A percentile compares a stretch with the other conserved stretches of the same genome.
phyloP scores from a whole-genome alignment of 2,888 invertebrate species.

The Amphipyra berbera region DNA sequence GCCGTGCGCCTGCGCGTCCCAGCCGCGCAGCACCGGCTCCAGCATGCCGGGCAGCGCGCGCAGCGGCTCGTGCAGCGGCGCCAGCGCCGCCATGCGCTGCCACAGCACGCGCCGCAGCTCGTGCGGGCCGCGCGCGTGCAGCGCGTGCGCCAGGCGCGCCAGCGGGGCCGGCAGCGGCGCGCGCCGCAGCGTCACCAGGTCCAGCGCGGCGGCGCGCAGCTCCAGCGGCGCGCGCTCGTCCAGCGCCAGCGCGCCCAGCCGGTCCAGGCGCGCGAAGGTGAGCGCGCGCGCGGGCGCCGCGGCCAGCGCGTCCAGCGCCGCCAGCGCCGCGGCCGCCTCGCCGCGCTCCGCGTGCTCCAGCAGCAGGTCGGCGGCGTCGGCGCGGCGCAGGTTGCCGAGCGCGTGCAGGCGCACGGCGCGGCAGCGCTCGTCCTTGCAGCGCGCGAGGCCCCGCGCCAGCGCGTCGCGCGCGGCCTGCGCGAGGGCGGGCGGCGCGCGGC shows the following conservation, averaged over 20 bases:
- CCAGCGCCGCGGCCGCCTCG: slow-evolving; percentile 59
- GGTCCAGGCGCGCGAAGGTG: slow-evolving; percentile 45
- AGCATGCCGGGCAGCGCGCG: slow-evolving; percentile 56
- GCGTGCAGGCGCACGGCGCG: slow-evolving; percentile 66
- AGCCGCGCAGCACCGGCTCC: slow-evolving; percentile 53
- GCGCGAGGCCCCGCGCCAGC: slow-evolving; percentile 53
- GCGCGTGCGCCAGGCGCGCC: slow-evolving; percentile 50
- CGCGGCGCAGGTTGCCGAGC: slow-evolving; percentile 73
- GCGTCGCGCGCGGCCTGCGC: slow-evolving; percentile 33
- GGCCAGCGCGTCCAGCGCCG: slow-evolving; percentile 53
- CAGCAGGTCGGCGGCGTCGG: slow-evolving; percentile 65
- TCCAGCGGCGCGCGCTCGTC: slow-evolving; percentile 57
- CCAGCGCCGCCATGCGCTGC: slow-evolving; percentile 68
- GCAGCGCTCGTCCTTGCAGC: slow-evolving; percentile 66
- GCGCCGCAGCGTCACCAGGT: slow-evolving; percentile 61
- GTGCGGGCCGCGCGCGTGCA: slow-evolving; percentile 56
- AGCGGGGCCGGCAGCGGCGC: slow-evolving; percentile 57
- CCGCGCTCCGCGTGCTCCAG: slow-evolving; percentile 63
- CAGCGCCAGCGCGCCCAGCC: slow-evolving; percentile 54
- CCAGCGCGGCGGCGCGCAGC: slow-evolving; percentile 73
- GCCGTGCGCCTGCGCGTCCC: slow-evolving; percentile 66
- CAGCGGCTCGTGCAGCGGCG: slow-evolving; percentile 47
- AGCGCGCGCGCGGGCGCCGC: slow-evolving; percentile 42
- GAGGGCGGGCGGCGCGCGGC: slow-evolving; percentile 50
- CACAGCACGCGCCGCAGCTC: slow-evolving; percentile 78